These are phyloP conservation scores for Apodemus sylvaticus DNA, from an alignment of 2,113 vertebrate genomes.

Conservation along the genomic window DNA sequence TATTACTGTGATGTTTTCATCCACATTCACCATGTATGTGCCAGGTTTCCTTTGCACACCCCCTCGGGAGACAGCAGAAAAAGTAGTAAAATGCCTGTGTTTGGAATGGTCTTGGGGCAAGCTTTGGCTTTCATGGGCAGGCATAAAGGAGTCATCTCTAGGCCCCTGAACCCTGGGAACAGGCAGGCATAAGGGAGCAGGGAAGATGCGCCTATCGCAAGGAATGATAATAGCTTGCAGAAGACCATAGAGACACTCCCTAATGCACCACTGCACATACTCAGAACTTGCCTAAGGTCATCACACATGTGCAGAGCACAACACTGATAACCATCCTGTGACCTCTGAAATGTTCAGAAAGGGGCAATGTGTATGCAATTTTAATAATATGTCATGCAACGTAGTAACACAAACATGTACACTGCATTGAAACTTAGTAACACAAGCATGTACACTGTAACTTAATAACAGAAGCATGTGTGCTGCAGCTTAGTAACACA, in stretches of 20 bases:
- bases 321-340: too few species aligned
- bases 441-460: too few species aligned
- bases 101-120: neutral
- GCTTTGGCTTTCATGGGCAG: neutral
- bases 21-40: neutral
- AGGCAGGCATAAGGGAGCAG: neutral
- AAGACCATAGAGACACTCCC: neutral
- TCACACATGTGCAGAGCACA: neutral
- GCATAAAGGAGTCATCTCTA: neutral
- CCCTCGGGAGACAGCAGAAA: neutral
- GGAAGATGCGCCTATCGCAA: neutral
- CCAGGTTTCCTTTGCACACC: neutral
- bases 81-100: neutral
- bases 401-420: too few species aligned
- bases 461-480: too few species aligned
- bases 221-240: neutral
- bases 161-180: neutral
- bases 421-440: too few species aligned
- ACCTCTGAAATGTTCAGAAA: neutral
- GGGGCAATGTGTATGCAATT: neutral
- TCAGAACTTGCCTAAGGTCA: neutral
- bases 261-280: too few species aligned
- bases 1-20: neutral
- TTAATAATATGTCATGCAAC: neutral
- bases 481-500: too few species aligned